A percentile compares a stretch with the other conserved stretches of the same genome.
Evolutionary conservation across 92 coral and sea anemone genomes (phyloP).

Genomic region (Bergia sp.): DNA sequence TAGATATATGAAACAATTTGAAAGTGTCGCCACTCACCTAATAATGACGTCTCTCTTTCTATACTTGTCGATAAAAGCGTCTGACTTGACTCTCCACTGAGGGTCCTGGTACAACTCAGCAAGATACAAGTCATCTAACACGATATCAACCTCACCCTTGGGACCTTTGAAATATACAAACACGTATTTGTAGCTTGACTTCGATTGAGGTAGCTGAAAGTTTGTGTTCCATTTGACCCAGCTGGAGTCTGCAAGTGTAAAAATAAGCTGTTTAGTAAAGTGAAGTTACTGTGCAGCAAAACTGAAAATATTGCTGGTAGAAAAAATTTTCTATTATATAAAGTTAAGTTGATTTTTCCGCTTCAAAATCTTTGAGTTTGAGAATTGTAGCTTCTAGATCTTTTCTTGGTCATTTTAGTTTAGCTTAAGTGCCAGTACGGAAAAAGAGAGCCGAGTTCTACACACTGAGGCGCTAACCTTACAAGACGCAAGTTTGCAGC

Average conservation of each 20-base stretch:
- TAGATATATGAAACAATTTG: too few species aligned
- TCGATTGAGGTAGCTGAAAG: slow-evolving; percentile 75
- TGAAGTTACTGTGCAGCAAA: neutral
- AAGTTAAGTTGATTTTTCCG: too few species aligned
- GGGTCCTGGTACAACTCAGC: slow-evolving; percentile 64
- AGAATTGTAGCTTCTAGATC: too few species aligned
- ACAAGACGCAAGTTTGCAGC: too few species aligned
- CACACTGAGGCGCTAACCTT: too few species aligned
- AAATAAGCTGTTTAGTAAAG: neutral
- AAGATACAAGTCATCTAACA: slow-evolving; percentile 67
- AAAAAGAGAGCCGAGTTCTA: too few species aligned
- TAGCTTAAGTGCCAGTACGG: too few species aligned
- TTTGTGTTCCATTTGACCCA: slow-evolving; percentile 86
- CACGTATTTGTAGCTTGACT: slow-evolving; percentile 64
- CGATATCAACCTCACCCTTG: slow-evolving; percentile 64
- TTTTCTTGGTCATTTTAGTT: too few species aligned
- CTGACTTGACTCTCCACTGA: slow-evolving; percentile 71
- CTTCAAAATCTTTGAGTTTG: too few species aligned
- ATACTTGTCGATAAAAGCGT: slow-evolving; percentile 64
- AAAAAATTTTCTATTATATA: too few species aligned
- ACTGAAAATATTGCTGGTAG: neutral
- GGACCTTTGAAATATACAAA: slow-evolving; percentile 84
- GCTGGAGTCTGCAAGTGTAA: slow-evolving; percentile 55
- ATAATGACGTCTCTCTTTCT: slow-evolving; percentile 58
- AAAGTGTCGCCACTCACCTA: neutral